phyloP scores from a whole-genome alignment of 2,797 vertebrate species.

The Glossophaga mutica region DNA sequence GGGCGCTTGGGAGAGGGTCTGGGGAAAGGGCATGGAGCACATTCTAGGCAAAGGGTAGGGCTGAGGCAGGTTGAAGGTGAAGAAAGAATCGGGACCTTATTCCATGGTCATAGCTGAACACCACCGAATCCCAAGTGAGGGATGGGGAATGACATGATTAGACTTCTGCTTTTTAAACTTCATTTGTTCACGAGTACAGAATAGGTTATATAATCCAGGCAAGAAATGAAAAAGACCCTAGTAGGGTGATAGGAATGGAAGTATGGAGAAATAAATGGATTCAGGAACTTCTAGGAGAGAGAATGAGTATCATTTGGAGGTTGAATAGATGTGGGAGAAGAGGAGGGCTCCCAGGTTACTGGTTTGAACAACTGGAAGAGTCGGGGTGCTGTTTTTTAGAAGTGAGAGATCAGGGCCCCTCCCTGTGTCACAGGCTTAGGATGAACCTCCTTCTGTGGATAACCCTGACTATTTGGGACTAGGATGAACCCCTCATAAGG shows the following conservation, averaged over 20 bases:
- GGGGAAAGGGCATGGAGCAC: not conserved
- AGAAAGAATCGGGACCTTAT: not conserved
- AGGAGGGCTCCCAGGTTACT: not conserved
- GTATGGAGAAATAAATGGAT: not conserved
- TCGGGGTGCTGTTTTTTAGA: not conserved
- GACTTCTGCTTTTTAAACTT: not conserved
- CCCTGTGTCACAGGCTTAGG: not conserved
- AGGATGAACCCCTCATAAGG: not conserved
- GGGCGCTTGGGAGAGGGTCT: not conserved
- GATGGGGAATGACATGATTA: not conserved
- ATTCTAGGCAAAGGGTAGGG: not conserved
- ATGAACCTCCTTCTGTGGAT: not conserved
- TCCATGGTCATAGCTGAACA: not conserved
- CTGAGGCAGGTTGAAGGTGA: not conserved
- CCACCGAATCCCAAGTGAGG: not conserved
- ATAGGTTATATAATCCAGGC: not conserved
- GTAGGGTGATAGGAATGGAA: not conserved
- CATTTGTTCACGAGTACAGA: not conserved
- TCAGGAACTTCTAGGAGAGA: not conserved
- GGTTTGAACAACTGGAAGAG: not conserved
- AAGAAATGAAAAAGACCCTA: not conserved
- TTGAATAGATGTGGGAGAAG: not conserved
- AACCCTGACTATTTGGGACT: not conserved
- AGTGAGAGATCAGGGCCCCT: not conserved
- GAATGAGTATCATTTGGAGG: not conserved